These are phyloP conservation scores for Sylvia atricapilla DNA, from an alignment of 2,113 vertebrate genomes.

Conservation along the genomic window DNA sequence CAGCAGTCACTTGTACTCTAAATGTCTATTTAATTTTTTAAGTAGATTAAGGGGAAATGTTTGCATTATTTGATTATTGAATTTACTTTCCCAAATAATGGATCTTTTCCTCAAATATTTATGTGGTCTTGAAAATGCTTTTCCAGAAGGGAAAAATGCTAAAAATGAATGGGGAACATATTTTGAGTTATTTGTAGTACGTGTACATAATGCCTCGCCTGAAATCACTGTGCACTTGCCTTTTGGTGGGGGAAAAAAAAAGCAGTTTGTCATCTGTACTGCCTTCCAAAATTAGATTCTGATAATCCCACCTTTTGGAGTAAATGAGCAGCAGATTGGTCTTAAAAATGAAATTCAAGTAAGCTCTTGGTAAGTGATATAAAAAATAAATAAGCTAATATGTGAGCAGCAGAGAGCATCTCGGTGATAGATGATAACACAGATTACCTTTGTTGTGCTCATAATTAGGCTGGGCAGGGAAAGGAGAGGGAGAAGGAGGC, in stretches of 20 bases:
- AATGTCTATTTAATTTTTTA: conserved; percentile 56
- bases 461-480: not conserved
- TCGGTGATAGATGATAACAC: conserved; percentile 31
- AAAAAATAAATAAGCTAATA: conserved; percentile 55
- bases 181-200: conserved; percentile 30
- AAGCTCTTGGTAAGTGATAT: conserved; percentile 10
- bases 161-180: not conserved
- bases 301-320: conserved; percentile 57
- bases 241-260: not conserved
- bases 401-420: not conserved
- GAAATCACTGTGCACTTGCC: not conserved
- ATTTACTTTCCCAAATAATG: conserved; percentile 44
- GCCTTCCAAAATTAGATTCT: conserved; percentile 52
- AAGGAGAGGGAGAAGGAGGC: not conserved
- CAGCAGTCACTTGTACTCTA: conserved; percentile 43
- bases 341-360: conserved; percentile 48
- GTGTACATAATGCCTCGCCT: not conserved
- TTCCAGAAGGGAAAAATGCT: conserved; percentile 4
- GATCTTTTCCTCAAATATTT: conserved; percentile 37
- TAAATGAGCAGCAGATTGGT: conserved; percentile 57
- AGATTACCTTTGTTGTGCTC: conserved; percentile 33
- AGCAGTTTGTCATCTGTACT: conserved; percentile 53
- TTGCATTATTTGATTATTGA: conserved; percentile 37
- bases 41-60: conserved; percentile 24
- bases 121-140: conserved; percentile 12